A percentile compares a stretch with the other conserved stretches of the same genome.
Conservation (phyloP, 1,140 invertebrate genomes). For the Panagrolaimus sp. region DNA sequence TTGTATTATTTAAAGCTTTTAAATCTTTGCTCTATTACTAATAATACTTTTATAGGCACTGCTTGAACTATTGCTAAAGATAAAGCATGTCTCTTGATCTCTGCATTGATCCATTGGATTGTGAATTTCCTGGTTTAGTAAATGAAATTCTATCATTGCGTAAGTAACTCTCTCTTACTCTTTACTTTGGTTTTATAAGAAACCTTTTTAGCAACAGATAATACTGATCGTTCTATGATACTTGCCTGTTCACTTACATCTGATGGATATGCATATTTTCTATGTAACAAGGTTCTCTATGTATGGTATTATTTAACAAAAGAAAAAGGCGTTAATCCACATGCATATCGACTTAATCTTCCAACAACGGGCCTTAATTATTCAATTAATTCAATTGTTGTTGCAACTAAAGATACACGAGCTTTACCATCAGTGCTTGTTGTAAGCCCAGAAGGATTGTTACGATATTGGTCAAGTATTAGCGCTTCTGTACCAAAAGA, state of each 20-base stretch:
- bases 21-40: too few relatives aligned
- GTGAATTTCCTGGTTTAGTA: background rate
- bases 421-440: background rate
- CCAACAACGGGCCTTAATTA: background rate
- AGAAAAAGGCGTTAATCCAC: background rate
- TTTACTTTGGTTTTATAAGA: background rate
- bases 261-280: background rate
- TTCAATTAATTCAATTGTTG: background rate
- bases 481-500: background rate
- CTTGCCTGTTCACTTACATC: background rate
- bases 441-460: background rate
- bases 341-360: background rate
- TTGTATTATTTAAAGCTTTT: too few relatives aligned
- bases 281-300: background rate
- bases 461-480: background rate
- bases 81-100: constrained; percentile 7
- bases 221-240: background rate
- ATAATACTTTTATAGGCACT: too few relatives aligned
- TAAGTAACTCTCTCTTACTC: background rate
- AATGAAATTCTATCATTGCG: constrained; percentile 1
- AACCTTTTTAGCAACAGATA: background rate
- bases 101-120: constrained; percentile 10
- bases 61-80: too few relatives aligned
- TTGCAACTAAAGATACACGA: background rate
- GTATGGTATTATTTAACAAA: background rate